Percentiles rank a stretch among this genome's conserved stretches.
Conservation (phyloP, 2,797 vertebrate species). For the Dendrocincla fuliginosa region DNA sequence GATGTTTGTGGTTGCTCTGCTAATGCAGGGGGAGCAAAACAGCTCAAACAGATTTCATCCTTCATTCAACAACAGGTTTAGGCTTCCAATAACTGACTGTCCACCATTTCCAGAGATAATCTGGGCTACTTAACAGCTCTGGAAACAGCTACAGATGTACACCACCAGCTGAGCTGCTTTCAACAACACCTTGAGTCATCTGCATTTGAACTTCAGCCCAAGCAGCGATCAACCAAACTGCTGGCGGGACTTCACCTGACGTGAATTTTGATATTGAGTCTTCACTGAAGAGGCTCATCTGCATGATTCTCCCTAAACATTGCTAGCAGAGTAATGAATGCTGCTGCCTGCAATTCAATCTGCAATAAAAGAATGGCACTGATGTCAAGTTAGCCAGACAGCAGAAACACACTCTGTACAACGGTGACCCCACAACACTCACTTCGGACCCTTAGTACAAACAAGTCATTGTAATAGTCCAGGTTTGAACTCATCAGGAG, state of each 20-base stretch:
- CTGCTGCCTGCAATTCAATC: not conserved
- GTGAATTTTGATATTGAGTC: not conserved
- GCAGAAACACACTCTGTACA: not conserved
- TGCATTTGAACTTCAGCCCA: not conserved
- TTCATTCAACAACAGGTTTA: not conserved
- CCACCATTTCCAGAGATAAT: not conserved
- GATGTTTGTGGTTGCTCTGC: not conserved
- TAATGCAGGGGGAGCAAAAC: not conserved
- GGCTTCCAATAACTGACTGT: not conserved
- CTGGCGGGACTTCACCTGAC: not conserved
- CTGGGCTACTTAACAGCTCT: not conserved
- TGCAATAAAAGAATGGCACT: not conserved
- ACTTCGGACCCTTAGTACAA: not conserved
- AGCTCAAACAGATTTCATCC: not conserved
- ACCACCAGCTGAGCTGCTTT: not conserved
- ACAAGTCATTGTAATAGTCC: not conserved
- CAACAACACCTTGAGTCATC: not conserved
- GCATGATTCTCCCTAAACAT: not conserved
- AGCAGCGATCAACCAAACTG: not conserved
- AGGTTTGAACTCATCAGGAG: not conserved
- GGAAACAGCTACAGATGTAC: not conserved
- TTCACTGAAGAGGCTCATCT: not conserved
- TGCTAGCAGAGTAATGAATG: not conserved
- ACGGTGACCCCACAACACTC: not conserved
- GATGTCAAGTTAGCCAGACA: not conserved